phyloP scores from a whole-genome alignment of 2,113 vertebrate species.

The Tetraodon nigroviridis region DNA sequence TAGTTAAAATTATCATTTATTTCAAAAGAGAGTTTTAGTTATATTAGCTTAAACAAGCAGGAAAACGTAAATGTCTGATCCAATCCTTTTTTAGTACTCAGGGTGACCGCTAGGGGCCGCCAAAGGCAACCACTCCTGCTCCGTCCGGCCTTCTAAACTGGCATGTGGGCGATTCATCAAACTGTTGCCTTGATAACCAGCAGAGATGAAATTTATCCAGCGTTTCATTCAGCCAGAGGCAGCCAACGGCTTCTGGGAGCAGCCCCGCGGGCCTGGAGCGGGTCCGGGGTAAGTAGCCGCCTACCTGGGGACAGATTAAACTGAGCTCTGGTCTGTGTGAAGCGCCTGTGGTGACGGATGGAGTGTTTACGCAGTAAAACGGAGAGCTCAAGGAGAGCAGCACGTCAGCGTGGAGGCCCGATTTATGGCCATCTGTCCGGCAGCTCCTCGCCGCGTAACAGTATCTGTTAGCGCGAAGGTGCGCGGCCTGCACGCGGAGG shows the following conservation, averaged over 20 bases:
- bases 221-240: no score
- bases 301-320: slow-evolving; percentile 34
- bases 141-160: no score
- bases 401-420: slow-evolving; percentile 53
- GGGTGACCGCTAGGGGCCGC: slow-evolving; percentile 9
- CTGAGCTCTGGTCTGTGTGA: slow-evolving; percentile 30
- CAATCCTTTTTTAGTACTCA: no score
- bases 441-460: slow-evolving; percentile 51
- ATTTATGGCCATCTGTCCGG: slow-evolving; percentile 56
- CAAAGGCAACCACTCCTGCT: neutral
- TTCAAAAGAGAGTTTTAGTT: no score
- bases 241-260: no score
- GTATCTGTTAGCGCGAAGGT: slow-evolving; percentile 30
- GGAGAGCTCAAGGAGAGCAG: slow-evolving; percentile 50
- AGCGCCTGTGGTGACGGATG: slow-evolving; percentile 51
- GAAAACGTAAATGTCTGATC: no score
- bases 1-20: no score
- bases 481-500: slow-evolving; percentile 11
- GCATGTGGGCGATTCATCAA: neutral
- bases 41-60: no score
- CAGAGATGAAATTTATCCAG: neutral
- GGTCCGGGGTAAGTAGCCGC: slow-evolving; percentile 14
- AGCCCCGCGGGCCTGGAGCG: neutral
- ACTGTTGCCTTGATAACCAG: no score
- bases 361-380: slow-evolving; percentile 54